A percentile compares a stretch with the other conserved stretches of the same genome.
phyloP scores from a whole-genome alignment of 2,888 invertebrate genomes.

The Ditylenchus weischeri region DNA sequence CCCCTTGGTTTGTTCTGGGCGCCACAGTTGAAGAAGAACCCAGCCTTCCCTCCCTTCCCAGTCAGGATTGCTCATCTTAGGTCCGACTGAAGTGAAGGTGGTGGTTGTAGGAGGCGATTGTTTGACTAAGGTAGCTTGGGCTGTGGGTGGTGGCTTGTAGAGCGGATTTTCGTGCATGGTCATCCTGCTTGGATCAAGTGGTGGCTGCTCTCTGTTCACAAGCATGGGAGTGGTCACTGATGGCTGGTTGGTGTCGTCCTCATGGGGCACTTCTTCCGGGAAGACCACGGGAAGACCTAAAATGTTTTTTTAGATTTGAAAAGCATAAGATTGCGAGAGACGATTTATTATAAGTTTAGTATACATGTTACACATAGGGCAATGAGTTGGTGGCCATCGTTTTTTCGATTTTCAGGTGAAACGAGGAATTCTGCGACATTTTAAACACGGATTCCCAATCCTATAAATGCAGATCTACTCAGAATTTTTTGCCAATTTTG shows the following conservation, averaged over 20 bases:
- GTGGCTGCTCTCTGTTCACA: conserved; percentile 89
- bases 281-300: conserved; percentile 82
- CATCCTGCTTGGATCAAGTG: conserved; percentile 69
- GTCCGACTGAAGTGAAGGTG: conserved; percentile 59
- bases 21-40: conserved; percentile 12
- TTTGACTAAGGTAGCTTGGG: conserved; percentile 60
- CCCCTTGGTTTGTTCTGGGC: conserved; percentile 45
- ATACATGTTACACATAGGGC: no score
- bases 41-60: conserved; percentile 14
- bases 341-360: no score
- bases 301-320: neutral
- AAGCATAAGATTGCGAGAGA: no score
- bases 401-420: no score
- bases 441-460: no score
- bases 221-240: conserved; percentile 82
- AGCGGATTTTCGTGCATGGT: conserved; percentile 66
- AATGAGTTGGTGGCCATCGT: no score
- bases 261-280: conserved; percentile 82
- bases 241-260: conserved; percentile 62
- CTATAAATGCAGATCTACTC: no score
- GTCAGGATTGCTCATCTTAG: conserved; percentile 65
- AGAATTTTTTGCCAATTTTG: no score
- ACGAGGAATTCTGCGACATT: no score
- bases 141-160: conserved; percentile 83
- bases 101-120: conserved; percentile 6